These are phyloP conservation scores for Cepaea nemoralis DNA, from an alignment of 1,140 invertebrate genomes.

Conservation along the genomic window DNA sequence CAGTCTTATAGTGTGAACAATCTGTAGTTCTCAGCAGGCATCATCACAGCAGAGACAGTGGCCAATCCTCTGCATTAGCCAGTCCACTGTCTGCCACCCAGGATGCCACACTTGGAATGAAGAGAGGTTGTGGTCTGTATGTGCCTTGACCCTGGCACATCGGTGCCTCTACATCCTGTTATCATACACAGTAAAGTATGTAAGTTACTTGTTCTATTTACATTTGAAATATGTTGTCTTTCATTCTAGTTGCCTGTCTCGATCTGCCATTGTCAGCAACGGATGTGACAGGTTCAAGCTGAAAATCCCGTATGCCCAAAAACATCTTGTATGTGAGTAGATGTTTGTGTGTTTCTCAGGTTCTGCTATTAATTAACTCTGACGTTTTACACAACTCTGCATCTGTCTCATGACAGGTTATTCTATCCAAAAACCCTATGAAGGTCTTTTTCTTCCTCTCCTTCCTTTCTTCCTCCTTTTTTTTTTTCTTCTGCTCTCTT, in stretches of 20 bases:
- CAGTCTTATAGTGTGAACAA: too few species aligned
- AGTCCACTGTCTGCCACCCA: too few species aligned
- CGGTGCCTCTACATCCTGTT: too few species aligned
- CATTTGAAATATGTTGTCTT: not conserved
- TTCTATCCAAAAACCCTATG: not conserved
- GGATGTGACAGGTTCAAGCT: constrained; percentile 34
- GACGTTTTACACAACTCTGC: not conserved
- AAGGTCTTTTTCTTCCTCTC: not conserved
- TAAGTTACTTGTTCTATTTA: not conserved
- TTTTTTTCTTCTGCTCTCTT: too few species aligned
- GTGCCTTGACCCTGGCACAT: too few species aligned
- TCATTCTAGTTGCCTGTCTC: not conserved
- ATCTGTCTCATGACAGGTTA: not conserved
- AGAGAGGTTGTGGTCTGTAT: too few species aligned
- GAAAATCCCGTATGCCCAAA: constrained; percentile 32
- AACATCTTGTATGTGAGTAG: constrained; percentile 25
- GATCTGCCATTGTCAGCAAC: not conserved
- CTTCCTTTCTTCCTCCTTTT: too few species aligned
- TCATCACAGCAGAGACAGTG: too few species aligned
- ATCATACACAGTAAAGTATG: not conserved
- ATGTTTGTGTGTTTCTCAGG: not conserved
- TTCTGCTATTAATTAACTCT: not conserved
- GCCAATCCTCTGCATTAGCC: too few species aligned
- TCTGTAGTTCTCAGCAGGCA: too few species aligned
- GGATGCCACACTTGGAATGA: too few species aligned